Conservation (phyloP, 2,797 vertebrate genomes). For the Channallabes apus region DNA sequence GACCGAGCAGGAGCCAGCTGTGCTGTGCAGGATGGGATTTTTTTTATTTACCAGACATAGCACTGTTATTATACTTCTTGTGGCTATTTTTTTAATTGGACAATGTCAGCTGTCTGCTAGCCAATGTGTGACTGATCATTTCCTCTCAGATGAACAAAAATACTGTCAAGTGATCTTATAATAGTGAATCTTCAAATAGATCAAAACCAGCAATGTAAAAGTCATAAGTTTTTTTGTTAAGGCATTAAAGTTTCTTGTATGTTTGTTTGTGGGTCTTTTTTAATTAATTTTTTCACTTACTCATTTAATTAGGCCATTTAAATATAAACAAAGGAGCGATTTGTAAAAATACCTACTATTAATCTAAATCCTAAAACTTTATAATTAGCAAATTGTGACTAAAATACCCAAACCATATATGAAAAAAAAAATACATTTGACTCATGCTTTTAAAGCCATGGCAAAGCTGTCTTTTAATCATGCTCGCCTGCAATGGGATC, state of each 20-base stretch:
- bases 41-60: background rate
- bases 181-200: background rate
- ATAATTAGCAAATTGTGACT: background rate
- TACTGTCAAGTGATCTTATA: background rate
- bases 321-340: background rate
- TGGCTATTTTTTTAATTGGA: background rate
- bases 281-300: background rate
- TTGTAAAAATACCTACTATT: background rate
- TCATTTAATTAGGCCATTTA: background rate
- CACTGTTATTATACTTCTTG: background rate
- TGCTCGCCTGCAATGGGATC: conserved; percentile 48
- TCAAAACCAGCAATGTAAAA: background rate
- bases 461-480: conserved; percentile 36
- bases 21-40: background rate
- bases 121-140: background rate
- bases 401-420: background rate
- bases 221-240: background rate
- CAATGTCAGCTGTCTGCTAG: background rate
- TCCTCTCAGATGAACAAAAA: background rate
- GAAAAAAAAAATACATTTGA: conserved; percentile 40
- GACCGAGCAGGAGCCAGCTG: background rate
- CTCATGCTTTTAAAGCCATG: conserved; percentile 20
- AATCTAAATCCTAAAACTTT: background rate
- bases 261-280: background rate
- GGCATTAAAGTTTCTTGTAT: too few species aligned